phyloP scores from a whole-genome alignment of 35 echinoderm and acorn worm genomes.

The Heliocidaris tuberculata region DNA sequence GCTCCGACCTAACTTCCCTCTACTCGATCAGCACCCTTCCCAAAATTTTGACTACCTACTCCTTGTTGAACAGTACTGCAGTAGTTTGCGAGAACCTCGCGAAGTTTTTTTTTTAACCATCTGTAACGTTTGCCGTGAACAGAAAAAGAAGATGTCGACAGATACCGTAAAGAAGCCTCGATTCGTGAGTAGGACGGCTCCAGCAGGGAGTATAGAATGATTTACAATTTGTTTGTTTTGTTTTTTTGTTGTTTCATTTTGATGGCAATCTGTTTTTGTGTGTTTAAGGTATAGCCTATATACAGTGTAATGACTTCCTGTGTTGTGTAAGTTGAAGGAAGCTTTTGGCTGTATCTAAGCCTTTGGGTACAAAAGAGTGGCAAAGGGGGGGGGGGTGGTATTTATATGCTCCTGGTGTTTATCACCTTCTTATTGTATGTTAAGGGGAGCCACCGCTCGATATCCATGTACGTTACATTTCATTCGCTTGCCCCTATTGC shows the following conservation, averaged over 20 bases:
- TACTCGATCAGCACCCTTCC: background rate
- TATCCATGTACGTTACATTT: too few relatives aligned
- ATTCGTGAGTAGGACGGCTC: slow-evolving; percentile 16
- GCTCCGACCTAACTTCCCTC: background rate
- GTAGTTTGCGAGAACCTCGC: too few relatives aligned
- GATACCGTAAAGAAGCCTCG: slow-evolving; percentile 18
- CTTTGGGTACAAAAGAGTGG: too few relatives aligned
- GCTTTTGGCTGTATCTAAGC: too few relatives aligned
- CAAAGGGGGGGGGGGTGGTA: too few relatives aligned
- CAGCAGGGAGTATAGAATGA: background rate
- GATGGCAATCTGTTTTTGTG: background rate
- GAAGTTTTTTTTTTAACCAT: background rate
- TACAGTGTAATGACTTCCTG: background rate
- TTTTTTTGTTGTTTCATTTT: background rate
- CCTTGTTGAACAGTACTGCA: background rate
- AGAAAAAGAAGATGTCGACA: background rate
- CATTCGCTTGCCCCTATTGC: too few relatives aligned
- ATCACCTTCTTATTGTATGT: too few relatives aligned
- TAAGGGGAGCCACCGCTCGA: too few relatives aligned
- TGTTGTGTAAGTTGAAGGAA: too few relatives aligned
- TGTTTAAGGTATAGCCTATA: background rate
- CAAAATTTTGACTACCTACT: background rate
- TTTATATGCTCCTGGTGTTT: too few relatives aligned
- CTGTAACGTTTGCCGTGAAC: background rate
- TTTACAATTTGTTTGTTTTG: background rate